These are phyloP conservation scores for Lophochroa leadbeateri DNA, from an alignment of 2,113 vertebrate species.

Conservation along the genomic window DNA sequence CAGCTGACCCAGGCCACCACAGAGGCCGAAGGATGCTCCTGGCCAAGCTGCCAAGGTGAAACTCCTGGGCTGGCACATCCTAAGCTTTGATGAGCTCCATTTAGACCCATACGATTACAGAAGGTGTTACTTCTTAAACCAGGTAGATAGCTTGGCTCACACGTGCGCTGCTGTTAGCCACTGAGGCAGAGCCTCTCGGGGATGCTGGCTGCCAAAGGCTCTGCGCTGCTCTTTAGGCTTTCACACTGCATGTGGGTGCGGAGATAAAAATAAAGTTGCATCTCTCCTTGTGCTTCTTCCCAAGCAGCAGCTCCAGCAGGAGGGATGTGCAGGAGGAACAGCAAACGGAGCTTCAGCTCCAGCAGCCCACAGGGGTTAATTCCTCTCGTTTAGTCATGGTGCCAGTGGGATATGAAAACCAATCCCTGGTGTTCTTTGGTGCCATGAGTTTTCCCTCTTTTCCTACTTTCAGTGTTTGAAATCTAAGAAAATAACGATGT, in stretches of 20 bases:
- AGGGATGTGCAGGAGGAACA: slow-evolving; percentile 8
- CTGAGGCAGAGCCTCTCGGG: slow-evolving; percentile 28
- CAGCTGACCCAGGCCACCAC: not conserved
- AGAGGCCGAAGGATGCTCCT: not conserved
- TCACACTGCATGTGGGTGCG: not conserved
- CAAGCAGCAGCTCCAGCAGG: not conserved
- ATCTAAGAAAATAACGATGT: not conserved
- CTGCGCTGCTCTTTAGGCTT: not conserved
- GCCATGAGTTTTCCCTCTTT: not conserved
- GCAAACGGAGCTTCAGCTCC: not conserved
- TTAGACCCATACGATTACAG: not conserved
- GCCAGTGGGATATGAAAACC: not conserved
- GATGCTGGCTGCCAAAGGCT: not conserved
- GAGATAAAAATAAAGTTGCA: slow-evolving; percentile 49
- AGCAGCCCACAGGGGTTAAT: not conserved
- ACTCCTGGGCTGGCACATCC: not conserved
- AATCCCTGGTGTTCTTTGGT: not conserved
- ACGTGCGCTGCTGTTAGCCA: not conserved
- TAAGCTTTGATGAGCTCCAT: not conserved
- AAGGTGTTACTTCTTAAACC: not conserved
- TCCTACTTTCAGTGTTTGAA: not conserved
- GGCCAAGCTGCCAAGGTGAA: not conserved
- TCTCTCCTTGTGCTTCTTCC: slow-evolving; percentile 25
- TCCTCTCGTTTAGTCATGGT: not conserved
- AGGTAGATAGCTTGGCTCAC: not conserved